Percentiles rank a stretch among this genome's conserved stretches.
These are phyloP conservation scores for Balearica regulorum DNA, from an alignment of 2,797 vertebrate species.

Conservation along the genomic window DNA sequence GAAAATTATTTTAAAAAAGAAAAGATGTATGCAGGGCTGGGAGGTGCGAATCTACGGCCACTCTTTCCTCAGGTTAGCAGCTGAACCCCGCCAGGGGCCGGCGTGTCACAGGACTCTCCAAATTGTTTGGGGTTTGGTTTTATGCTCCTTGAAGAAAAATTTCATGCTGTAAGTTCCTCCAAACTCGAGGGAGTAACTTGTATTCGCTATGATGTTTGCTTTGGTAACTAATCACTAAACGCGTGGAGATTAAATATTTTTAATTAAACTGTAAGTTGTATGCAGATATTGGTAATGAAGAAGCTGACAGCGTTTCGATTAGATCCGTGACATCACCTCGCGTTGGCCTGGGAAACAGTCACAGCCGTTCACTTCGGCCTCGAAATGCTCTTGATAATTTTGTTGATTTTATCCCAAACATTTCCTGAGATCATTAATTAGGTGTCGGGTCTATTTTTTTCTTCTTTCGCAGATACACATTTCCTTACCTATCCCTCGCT, in stretches of 20 bases:
- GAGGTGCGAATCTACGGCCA: not conserved
- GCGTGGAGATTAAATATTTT: not conserved
- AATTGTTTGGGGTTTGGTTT: not conserved
- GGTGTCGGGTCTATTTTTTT: not conserved
- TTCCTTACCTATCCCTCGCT: not conserved
- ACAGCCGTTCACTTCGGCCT: not conserved
- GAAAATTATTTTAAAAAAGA: not conserved
- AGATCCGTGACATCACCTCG: not conserved
- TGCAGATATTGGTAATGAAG: not conserved
- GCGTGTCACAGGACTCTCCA: not conserved
- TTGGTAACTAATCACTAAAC: not conserved
- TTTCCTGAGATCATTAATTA: not conserved
- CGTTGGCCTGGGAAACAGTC: not conserved
- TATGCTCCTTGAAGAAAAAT: not conserved
- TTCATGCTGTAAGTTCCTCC: not conserved
- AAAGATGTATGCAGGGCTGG: rapidly evolving
- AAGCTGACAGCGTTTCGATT: conserved; percentile 7
- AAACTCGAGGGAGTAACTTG: not conserved
- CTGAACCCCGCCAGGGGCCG: not conserved
- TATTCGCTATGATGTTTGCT: not conserved
- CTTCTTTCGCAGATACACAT: not conserved
- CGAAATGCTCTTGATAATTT: not conserved
- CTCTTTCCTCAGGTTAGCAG: not conserved
- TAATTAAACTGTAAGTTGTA: conserved; percentile 27
- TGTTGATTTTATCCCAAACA: not conserved